Evolutionary conservation across 2,797 vertebrate genomes (phyloP).

Genomic region (Peromyscus attwateri): DNA sequence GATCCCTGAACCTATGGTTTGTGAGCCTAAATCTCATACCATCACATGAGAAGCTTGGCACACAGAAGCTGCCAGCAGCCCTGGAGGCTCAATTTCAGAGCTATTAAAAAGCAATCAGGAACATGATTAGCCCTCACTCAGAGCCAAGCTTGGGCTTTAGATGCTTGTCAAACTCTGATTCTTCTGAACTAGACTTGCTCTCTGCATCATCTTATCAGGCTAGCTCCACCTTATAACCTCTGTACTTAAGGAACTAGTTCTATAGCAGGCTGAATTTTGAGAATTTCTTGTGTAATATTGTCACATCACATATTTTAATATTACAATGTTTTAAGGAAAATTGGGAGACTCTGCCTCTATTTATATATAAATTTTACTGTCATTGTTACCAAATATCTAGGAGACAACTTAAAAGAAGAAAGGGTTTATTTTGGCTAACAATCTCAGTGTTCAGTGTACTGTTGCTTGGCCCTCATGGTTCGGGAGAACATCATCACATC

Average conservation of each 20-base stretch:
- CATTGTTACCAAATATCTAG: neutral
- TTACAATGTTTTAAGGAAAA: neutral
- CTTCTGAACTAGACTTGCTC: neutral
- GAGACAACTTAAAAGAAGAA: neutral
- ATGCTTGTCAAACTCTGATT: neutral
- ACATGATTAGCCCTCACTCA: conserved; percentile 20
- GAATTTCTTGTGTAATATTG: neutral
- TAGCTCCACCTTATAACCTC: neutral
- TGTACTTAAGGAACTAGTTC: neutral
- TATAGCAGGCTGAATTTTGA: rapidly evolving
- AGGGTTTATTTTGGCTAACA: neutral
- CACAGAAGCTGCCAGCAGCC: neutral
- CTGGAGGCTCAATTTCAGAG: neutral
- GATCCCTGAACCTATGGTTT: neutral
- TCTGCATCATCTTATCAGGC: neutral
- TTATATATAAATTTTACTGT: neutral
- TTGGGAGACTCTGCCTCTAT: neutral
- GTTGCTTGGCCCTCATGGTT: too few species aligned
- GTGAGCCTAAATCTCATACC: too few species aligned
- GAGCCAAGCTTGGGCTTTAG: conserved; percentile 22
- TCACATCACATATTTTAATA: neutral
- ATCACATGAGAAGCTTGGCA: neutral
- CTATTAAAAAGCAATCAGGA: conserved; percentile 33
- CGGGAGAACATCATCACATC: neutral
- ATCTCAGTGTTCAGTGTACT: neutral